Evolutionary conservation across 2,113 vertebrate genomes (phyloP).

Genomic region (Cynoglossus semilaevis): DNA sequence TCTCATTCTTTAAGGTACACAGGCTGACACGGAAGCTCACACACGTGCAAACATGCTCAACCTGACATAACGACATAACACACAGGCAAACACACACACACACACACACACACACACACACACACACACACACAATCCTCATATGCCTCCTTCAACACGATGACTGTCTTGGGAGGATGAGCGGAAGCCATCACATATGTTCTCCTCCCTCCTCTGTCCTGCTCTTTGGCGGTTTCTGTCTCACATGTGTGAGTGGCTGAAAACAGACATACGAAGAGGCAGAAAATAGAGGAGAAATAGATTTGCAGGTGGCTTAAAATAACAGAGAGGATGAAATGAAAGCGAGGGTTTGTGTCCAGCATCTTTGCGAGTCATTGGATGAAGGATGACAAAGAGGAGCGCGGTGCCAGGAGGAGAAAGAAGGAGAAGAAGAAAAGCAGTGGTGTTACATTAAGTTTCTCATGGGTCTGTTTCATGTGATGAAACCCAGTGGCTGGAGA

Average conservation of each 20-base stretch:
- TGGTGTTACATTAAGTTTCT: slow-evolving; percentile 55
- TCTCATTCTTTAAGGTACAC: slow-evolving; percentile 31
- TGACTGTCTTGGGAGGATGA: slow-evolving; percentile 74
- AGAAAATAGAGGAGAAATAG: slow-evolving; percentile 38
- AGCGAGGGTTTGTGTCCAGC: slow-evolving; percentile 48
- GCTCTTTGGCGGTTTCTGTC: slow-evolving; percentile 45
- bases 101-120: slow-evolving; percentile 50
- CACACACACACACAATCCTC: slow-evolving; percentile 47
- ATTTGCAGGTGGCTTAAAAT: slow-evolving; percentile 75
- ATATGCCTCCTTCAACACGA: slow-evolving; percentile 59
- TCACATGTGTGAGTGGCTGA: slow-evolving; percentile 46
- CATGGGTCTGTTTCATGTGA: slow-evolving; percentile 56
- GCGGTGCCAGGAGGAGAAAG: slow-evolving; percentile 9
- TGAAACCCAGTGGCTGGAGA: slow-evolving; percentile 58
- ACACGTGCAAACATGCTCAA: slow-evolving; percentile 46
- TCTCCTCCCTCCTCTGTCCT: slow-evolving; percentile 53
- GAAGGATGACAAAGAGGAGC: slow-evolving; percentile 36
- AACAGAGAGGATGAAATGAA: slow-evolving; percentile 64
- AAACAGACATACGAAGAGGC: slow-evolving; percentile 44
- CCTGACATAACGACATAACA: slow-evolving; percentile 36
- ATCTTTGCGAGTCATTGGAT: slow-evolving; percentile 23
- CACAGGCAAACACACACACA: slow-evolving; percentile 51
- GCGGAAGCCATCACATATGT: slow-evolving; percentile 71
- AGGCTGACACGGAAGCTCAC: slow-evolving; percentile 34
- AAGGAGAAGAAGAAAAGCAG: slow-evolving; percentile 18